These are phyloP conservation scores for Rhegmatorhina hoffmannsi DNA, from an alignment of 2,113 vertebrate species.

Conservation along the genomic window DNA sequence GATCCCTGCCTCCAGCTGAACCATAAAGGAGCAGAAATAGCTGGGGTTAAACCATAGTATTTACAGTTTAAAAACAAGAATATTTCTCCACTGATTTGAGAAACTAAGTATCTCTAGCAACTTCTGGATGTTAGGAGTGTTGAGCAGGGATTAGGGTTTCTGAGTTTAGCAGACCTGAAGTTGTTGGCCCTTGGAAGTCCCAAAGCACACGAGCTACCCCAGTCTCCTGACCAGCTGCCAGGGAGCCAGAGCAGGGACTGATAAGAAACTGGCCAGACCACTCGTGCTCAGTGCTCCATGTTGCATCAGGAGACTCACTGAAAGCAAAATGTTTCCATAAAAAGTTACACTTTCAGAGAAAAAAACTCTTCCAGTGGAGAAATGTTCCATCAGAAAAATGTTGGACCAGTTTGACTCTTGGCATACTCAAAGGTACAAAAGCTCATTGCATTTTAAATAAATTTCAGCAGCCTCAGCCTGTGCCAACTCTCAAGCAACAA, in stretches of 20 bases:
- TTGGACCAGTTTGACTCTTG: constrained; percentile 49
- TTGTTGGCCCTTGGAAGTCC: not conserved
- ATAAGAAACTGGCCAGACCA: not conserved
- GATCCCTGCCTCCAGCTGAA: not conserved
- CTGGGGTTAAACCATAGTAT: not conserved
- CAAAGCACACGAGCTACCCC: not conserved
- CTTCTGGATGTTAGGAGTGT: not conserved
- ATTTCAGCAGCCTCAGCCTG: not conserved
- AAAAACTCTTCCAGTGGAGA: constrained; percentile 37
- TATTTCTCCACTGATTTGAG: not conserved
- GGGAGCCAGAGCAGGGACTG: not conserved
- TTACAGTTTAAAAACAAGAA: rapidly evolving
- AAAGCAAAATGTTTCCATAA: constrained; percentile 27
- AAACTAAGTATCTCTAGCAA: not conserved
- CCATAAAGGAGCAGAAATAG: not conserved
- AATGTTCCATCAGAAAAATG: constrained; percentile 46
- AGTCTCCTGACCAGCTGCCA: not conserved
- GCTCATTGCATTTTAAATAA: constrained; percentile 49
- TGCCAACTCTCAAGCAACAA: constrained; percentile 37
- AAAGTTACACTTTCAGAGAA: constrained; percentile 34
- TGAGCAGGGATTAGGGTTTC: not conserved
- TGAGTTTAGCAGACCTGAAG: not conserved
- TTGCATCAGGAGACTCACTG: not conserved
- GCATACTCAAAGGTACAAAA: constrained; percentile 26
- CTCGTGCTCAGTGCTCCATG: not conserved